These are phyloP conservation scores for Masnerella sp. DNA, from an alignment of 2,888 invertebrate genomes.

Conservation along the genomic window DNA sequence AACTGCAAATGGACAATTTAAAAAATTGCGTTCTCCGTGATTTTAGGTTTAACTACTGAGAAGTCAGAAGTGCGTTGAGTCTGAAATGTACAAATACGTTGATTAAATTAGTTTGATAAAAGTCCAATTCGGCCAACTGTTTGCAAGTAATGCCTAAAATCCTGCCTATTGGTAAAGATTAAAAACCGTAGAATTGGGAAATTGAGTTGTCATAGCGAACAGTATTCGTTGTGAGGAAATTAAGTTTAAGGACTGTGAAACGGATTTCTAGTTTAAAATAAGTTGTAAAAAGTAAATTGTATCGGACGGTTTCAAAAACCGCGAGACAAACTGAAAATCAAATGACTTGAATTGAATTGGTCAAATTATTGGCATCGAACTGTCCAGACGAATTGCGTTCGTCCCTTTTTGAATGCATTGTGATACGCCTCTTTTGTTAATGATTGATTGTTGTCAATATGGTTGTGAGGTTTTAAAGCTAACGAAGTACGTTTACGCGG, in stretches of 20 bases:
- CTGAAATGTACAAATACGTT: too few species aligned
- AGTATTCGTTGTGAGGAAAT: not conserved
- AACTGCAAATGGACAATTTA: too few species aligned
- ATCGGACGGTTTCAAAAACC: too few species aligned
- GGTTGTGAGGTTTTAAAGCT: constrained; percentile 75
- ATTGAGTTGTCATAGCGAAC: too few species aligned
- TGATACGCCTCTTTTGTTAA: constrained; percentile 75
- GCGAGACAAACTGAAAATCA: not conserved
- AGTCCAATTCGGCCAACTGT: too few species aligned
- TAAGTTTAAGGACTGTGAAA: not conserved
- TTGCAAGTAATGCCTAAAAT: too few species aligned
- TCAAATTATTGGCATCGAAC: constrained; percentile 22
- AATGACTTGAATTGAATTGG: not conserved
- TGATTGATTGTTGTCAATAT: constrained; percentile 76
- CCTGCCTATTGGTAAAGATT: too few species aligned
- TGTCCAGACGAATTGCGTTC: constrained; percentile 62
- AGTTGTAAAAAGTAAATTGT: not conserved
- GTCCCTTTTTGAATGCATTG: constrained; percentile 70
- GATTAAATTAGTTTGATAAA: too few species aligned
- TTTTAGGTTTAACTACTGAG: too few species aligned
- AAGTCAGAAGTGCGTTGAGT: too few species aligned
- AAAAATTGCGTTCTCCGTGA: too few species aligned
- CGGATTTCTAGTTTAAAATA: not conserved
- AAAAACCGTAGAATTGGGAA: too few species aligned
- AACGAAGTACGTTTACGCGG: constrained; percentile 67